Evolutionary conservation across 2,888 invertebrate species (phyloP).

Genomic region (Meloe dianella): DNA sequence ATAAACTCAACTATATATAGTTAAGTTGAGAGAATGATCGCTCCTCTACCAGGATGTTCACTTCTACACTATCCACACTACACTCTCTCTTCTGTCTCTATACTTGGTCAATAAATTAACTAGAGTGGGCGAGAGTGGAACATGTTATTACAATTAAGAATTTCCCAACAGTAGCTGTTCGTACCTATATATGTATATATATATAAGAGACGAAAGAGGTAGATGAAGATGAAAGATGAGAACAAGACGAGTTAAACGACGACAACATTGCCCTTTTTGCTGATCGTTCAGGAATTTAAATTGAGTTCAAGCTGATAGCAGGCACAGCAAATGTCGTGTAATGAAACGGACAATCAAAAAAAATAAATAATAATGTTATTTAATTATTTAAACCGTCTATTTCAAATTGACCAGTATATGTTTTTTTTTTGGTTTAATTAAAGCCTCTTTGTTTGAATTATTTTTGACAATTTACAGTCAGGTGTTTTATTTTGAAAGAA

Average conservation of each 20-base stretch:
- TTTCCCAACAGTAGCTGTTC: conserved; percentile 11
- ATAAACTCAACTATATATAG: not conserved
- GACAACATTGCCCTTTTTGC: conserved; percentile 10
- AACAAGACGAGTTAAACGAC: not conserved
- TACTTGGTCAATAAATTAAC: conserved; percentile 11
- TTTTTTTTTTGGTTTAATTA: not conserved
- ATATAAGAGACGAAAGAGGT: not conserved
- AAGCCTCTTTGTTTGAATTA: not conserved
- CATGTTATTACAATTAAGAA: conserved; percentile 13
- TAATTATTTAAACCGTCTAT: not conserved
- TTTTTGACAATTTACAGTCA: conserved; percentile 9
- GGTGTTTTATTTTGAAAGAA: not conserved
- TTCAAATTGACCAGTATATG: not conserved
- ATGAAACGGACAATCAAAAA: conserved; percentile 6
- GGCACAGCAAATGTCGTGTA: not conserved
- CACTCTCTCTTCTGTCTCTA: not conserved
- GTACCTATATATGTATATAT: too few relatives aligned
- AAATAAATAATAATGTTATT: not conserved
- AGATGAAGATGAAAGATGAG: conserved; percentile 12
- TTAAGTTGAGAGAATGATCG: not conserved
- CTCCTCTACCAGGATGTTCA: not conserved
- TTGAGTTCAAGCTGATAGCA: conserved; percentile 7
- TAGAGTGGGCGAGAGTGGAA: conserved; percentile 12
- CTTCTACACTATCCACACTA: not conserved
- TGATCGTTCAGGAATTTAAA: conserved; percentile 12